These are phyloP conservation scores for Pseudorectes ferrugineus DNA, from an alignment of 2,113 vertebrate genomes.

Conservation along the genomic window DNA sequence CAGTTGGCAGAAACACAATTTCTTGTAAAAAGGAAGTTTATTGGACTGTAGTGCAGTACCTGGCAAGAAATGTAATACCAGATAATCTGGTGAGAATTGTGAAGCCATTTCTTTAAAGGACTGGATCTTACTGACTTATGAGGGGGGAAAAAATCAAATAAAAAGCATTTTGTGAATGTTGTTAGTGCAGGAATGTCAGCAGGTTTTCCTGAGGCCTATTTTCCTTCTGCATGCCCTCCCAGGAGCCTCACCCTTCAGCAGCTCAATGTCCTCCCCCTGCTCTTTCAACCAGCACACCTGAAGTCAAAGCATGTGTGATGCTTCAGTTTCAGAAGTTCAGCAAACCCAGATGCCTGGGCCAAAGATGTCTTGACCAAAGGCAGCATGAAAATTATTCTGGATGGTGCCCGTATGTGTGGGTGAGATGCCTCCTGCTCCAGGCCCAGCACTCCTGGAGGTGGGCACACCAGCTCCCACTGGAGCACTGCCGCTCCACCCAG, in stretches of 20 bases:
- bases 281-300: background rate
- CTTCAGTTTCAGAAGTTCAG: background rate
- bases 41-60: background rate
- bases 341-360: background rate
- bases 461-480: background rate
- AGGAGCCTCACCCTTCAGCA: background rate
- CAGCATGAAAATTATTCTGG: background rate
- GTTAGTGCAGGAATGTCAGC: background rate
- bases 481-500: fast-evolving
- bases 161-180: background rate
- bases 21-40: background rate
- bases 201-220: background rate
- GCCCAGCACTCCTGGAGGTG: background rate
- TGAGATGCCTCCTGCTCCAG: background rate
- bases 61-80: background rate
- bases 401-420: fast-evolving
- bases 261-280: background rate
- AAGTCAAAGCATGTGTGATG: background rate
- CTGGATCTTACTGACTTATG: background rate
- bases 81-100: background rate
- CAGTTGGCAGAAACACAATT: background rate
- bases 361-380: background rate
- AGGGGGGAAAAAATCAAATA: background rate
- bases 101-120: background rate
- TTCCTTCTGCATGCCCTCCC: background rate